phyloP scores from a whole-genome alignment of 2,113 vertebrate genomes.

The Chinchilla lanigera region DNA sequence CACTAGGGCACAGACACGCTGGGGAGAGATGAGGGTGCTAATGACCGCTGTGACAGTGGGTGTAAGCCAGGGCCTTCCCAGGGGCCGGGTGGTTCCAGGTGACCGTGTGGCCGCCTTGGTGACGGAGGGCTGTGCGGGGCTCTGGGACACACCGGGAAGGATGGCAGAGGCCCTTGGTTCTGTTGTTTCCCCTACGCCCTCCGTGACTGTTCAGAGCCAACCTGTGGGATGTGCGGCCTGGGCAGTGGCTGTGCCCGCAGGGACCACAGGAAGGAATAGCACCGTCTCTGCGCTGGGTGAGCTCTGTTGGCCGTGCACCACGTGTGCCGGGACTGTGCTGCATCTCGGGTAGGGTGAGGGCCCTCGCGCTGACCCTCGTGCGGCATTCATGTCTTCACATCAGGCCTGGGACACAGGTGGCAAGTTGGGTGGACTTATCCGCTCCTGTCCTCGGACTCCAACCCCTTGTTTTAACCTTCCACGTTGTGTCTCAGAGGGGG shows the following conservation, averaged over 20 bases:
- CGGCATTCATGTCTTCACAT: fast-evolving
- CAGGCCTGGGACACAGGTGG: fast-evolving
- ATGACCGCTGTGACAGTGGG: background rate
- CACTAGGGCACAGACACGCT: fast-evolving
- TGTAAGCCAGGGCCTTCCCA: background rate
- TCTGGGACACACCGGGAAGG: background rate
- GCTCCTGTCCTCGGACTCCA: background rate
- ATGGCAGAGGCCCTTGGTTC: background rate
- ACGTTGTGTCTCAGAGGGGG: fast-evolving
- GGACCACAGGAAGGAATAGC: background rate
- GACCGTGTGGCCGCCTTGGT: fast-evolving
- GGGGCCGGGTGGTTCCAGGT: background rate
- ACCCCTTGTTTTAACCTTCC: background rate
- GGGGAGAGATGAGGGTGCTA: fast-evolving
- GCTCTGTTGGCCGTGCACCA: background rate
- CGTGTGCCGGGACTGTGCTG: background rate
- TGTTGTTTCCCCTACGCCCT: fast-evolving
- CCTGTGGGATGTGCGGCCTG: fast-evolving
- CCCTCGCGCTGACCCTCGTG: fast-evolving
- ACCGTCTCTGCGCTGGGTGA: background rate
- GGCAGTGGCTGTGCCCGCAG: background rate
- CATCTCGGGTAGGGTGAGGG: too few species aligned
- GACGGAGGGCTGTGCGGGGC: fast-evolving
- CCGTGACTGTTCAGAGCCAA: background rate
- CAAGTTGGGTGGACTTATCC: fast-evolving